These are phyloP conservation scores for Caenorhabditis wallacei DNA, from an alignment of 2,888 invertebrate species.

Conservation along the genomic window DNA sequence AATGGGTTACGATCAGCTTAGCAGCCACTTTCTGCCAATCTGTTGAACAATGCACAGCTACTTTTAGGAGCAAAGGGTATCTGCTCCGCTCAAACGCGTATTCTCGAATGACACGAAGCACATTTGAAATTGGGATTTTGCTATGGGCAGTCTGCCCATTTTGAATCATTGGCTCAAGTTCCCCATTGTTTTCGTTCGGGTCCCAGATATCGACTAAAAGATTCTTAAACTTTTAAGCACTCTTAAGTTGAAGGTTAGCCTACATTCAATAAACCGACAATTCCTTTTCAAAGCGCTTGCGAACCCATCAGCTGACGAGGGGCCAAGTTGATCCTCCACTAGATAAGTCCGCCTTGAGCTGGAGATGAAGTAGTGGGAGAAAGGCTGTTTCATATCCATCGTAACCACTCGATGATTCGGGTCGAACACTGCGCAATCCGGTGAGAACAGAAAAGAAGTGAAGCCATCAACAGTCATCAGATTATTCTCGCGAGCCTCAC, in stretches of 20 bases:
- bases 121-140: conserved; percentile 80
- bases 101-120: conserved; percentile 85
- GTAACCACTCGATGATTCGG: conserved; percentile 84
- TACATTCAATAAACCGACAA: conserved; percentile 86
- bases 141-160: conserved; percentile 86
- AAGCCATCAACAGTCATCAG: conserved; percentile 86
- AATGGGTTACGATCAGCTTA: conserved; percentile 70
- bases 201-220: conserved; percentile 86
- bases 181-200: conserved; percentile 82
- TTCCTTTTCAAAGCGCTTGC: conserved; percentile 85
- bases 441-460: conserved; percentile 84
- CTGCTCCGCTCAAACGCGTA: conserved; percentile 85
- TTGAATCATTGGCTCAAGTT: conserved; percentile 84
- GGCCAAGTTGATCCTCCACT: conserved; percentile 86
- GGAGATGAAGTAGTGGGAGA: conserved; percentile 81
- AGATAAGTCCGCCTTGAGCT: conserved; percentile 73
- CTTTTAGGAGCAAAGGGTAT: conserved; percentile 85
- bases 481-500: conserved; percentile 85
- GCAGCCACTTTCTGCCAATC: conserved; percentile 85
- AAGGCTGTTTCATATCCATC: conserved; percentile 86
- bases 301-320: conserved; percentile 85
- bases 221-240: no score
- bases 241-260: no score
- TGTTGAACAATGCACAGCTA: conserved; percentile 85
- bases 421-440: conserved; percentile 86